Base-by-base conservation (phyloP, 1,140 invertebrate genomes). In the Drosophila pruinosa region DNA sequence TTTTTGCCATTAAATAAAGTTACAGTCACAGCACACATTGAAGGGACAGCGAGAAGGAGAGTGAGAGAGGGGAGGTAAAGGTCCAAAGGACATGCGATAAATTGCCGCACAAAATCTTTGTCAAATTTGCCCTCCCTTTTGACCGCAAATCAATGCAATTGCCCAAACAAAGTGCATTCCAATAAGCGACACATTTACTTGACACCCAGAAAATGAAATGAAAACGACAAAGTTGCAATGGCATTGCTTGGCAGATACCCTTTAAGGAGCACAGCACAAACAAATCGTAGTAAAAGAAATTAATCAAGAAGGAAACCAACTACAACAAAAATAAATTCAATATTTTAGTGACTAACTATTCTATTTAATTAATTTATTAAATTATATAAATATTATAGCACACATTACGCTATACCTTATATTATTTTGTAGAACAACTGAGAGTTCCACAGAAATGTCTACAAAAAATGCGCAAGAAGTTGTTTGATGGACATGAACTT, bases 1-100 rank as follows among this genome's bases (percentile, higher is more conserved):
- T 85, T 73, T 62, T 53, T 39, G 77, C 64, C 81, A 81, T 86
- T 86, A 86, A 73, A 80, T 61, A 70, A 74, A 58, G 52, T 63
- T 70, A 56, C 43, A 58, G 45, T 21, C 41, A 54, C 61, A 31
- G 26, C 10, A 57, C 39, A 15, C 12, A 48, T 3, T 2, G 15
- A 14, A 15, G 26, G 5, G 8, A 34, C 10, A 34, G n/a, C 3
- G 31, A 8, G 10, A 58, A 8, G 17, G 12, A 8, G 17, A 1
- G 24, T 19, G 8, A 22, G 5, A 54, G 26, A 34, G 12, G 0
- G 5, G 12, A 36, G 26, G 47, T 24, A 5, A 34, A 10, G 31
- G 15, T 21, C 36, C 39, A 48, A 48, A 75, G 72, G 62, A 85
- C 72, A 63, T 58, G 67, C 58, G 31, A 69, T 79, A 76, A 85